Percentiles rank a stretch among this genome's conserved stretches.
Conservation (phyloP, 1,140 invertebrate genomes). For the Trypoxylus dichotomus region DNA sequence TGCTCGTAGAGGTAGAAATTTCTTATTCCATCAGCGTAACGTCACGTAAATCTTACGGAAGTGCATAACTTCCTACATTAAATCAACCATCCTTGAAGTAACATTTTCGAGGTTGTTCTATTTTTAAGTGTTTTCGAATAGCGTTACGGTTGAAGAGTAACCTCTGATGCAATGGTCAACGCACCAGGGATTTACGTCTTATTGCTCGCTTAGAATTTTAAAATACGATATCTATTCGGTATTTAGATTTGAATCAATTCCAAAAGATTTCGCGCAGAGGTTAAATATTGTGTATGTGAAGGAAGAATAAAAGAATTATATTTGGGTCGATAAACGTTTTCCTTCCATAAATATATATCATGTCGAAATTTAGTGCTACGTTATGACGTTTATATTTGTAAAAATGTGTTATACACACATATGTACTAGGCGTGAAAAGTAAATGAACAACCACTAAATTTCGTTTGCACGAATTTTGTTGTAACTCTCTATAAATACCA, state of each 20-base stretch:
- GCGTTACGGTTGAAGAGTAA: slow-evolving; percentile 15
- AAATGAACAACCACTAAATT: too few species aligned
- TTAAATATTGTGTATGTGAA: too few species aligned
- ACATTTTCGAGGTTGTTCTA: slow-evolving; percentile 23
- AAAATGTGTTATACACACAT: too few species aligned
- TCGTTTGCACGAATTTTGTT: too few species aligned
- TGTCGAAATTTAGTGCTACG: too few species aligned
- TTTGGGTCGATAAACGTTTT: too few species aligned
- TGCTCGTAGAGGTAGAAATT: background rate
- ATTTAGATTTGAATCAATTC: background rate
- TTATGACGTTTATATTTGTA: too few species aligned
- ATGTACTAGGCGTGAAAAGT: too few species aligned
- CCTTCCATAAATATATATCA: too few species aligned
- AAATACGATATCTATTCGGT: background rate
- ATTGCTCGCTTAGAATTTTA: background rate
- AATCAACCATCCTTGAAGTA: slow-evolving; percentile 25
- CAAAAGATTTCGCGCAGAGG: background rate
- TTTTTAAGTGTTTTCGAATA: slow-evolving; percentile 16
- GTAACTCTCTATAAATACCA: too few species aligned
- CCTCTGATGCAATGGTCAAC: slow-evolving; percentile 3
- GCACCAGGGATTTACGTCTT: background rate
- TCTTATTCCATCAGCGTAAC: background rate
- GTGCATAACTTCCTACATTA: slow-evolving; percentile 15
- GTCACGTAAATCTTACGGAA: slow-evolving; percentile 9
- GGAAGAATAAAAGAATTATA: too few species aligned